A percentile compares a stretch with the other conserved stretches of the same genome.
phyloP scores from a whole-genome alignment of 2,113 vertebrate species.

The Mirounga angustirostris region DNA sequence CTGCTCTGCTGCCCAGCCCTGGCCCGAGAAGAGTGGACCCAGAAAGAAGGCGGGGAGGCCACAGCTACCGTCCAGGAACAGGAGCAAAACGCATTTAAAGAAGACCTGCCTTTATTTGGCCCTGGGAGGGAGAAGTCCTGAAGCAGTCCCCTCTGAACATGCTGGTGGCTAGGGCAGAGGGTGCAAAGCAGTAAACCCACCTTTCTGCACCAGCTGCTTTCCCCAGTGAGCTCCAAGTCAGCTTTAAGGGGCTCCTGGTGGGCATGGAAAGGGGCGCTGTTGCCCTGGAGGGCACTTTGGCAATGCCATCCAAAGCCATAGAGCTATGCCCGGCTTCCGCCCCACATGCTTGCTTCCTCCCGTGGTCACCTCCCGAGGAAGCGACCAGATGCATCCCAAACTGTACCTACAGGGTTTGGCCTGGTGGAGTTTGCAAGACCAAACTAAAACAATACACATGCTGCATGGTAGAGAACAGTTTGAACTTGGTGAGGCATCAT shows the following conservation, averaged over 20 bases:
- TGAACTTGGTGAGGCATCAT: neutral
- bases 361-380: neutral
- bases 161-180: neutral
- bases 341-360: neutral
- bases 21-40: neutral
- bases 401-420: no score
- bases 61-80: neutral
- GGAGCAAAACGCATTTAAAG: neutral
- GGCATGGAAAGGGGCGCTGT: neutral
- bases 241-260: neutral
- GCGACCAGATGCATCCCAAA: neutral
- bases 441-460: neutral
- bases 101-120: neutral
- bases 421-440: neutral
- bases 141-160: neutral
- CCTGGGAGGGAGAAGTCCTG: neutral
- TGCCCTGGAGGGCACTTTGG: neutral
- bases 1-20: constrained; percentile 3
- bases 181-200: neutral
- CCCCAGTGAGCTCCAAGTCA: neutral
- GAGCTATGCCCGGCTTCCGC: neutral
- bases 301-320: neutral
- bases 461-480: neutral
- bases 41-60: neutral
- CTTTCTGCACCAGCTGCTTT: neutral